A percentile compares a stretch with the other conserved stretches of the same genome.
These are phyloP conservation scores for Aldabrachelys gigantea DNA, from an alignment of 2,113 vertebrate genomes.

Conservation along the genomic window DNA sequence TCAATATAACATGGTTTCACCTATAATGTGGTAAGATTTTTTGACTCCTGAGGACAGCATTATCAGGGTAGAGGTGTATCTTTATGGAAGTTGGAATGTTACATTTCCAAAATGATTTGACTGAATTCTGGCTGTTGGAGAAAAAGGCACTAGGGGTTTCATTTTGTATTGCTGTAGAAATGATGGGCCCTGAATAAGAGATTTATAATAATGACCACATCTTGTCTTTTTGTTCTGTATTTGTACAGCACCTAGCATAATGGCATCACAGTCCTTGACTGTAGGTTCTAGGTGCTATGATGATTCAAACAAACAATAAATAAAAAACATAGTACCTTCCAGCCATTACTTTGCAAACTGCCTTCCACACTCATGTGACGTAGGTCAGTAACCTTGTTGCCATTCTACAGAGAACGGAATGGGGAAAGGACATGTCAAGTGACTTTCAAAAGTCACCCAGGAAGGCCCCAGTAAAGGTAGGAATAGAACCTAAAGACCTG, in stretches of 20 bases:
- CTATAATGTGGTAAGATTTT: too few relatives aligned
- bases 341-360: neutral
- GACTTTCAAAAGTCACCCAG: neutral
- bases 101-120: constrained; percentile 1
- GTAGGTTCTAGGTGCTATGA: neutral
- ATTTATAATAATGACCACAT: neutral
- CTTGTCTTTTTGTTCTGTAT: neutral
- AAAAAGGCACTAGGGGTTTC: neutral
- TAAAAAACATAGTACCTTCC: neutral
- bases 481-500: neutral
- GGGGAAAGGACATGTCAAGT: neutral
- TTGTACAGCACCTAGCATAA: neutral
- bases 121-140: neutral
- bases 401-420: neutral
- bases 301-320: neutral
- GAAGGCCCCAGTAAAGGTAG: neutral
- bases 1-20: too few relatives aligned
- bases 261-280: neutral
- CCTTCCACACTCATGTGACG: neutral
- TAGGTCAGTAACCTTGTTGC: neutral
- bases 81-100: neutral
- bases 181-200: neutral
- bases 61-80: too few relatives aligned
- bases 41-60: too few relatives aligned
- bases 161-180: neutral